These are phyloP conservation scores for Tipula vernalis DNA, from an alignment of 2,888 invertebrate species.

Conservation along the genomic window DNA sequence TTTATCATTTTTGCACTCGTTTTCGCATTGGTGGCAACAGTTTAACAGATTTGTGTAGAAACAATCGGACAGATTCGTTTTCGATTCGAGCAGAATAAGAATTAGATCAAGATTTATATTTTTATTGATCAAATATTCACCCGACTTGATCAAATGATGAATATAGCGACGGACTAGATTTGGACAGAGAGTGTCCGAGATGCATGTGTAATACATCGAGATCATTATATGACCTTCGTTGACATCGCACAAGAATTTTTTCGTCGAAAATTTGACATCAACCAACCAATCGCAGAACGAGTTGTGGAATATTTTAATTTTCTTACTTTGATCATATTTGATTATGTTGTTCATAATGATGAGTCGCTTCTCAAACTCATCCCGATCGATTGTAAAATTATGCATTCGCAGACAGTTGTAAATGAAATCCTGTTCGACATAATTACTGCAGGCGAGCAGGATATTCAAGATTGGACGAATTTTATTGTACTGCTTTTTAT, in stretches of 20 bases:
- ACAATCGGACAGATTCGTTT: constrained; percentile 33
- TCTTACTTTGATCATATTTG: constrained; percentile 21
- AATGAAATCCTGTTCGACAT: constrained; percentile 68
- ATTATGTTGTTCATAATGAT: constrained; percentile 53
- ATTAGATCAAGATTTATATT: constrained; percentile 32
- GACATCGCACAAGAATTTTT: constrained; percentile 80
- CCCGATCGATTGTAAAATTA: constrained; percentile 61
- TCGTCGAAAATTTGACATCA: constrained; percentile 96
- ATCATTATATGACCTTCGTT: constrained; percentile 80
- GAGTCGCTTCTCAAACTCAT: constrained; percentile 69
- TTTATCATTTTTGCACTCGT: constrained; percentile 31
- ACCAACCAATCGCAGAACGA: constrained; percentile 91
- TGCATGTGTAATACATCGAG: constrained; percentile 67
- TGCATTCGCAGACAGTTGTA: constrained; percentile 71
- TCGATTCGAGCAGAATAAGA: constrained; percentile 32
- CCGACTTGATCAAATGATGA: constrained; percentile 53
- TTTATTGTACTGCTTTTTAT: constrained; percentile 76
- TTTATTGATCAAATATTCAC: constrained; percentile 42
- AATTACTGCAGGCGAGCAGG: constrained; percentile 73
- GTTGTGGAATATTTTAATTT: constrained; percentile 68
- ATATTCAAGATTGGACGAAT: constrained; percentile 76
- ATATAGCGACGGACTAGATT: constrained; percentile 64
- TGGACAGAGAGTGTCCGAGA: constrained; percentile 53
- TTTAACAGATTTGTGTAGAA: constrained; percentile 40
- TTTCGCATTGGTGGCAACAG: constrained; percentile 33